These are phyloP conservation scores for Operophtera brumata DNA, from an alignment of 2,888 invertebrate species.

Conservation along the genomic window DNA sequence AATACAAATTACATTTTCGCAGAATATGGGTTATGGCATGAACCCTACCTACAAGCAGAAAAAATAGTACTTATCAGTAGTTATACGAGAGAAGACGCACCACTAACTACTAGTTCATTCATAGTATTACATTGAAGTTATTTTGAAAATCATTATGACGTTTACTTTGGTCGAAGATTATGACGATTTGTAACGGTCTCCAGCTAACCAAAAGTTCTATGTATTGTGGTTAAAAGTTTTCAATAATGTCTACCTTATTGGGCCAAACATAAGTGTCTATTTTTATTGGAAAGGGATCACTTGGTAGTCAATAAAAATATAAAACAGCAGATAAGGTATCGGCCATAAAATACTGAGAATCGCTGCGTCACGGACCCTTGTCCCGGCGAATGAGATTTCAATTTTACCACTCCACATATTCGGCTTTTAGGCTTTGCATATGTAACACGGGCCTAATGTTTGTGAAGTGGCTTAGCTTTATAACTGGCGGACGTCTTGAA, in stretches of 20 bases:
- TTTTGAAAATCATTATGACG: too few relatives aligned
- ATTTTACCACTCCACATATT: slow-evolving; percentile 58
- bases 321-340: slow-evolving; percentile 33
- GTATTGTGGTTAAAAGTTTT: background rate
- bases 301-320: slow-evolving; percentile 23
- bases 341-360: slow-evolving; percentile 35
- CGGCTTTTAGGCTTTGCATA: slow-evolving; percentile 49
- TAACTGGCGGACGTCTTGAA: slow-evolving; percentile 7
- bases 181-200: background rate
- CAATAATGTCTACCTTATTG: background rate
- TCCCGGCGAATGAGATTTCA: slow-evolving; percentile 58
- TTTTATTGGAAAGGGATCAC: slow-evolving; percentile 20
- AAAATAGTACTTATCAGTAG: too few relatives aligned
- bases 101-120: too few relatives aligned
- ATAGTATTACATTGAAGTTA: too few relatives aligned
- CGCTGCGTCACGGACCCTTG: slow-evolving; percentile 40
- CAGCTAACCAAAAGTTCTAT: too few relatives aligned
- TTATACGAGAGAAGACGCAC: too few relatives aligned
- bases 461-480: slow-evolving; percentile 11
- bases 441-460: slow-evolving; percentile 23
- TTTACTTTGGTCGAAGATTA: too few relatives aligned
- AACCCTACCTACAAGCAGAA: too few relatives aligned
- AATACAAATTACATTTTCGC: too few relatives aligned
- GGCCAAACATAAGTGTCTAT: slow-evolving; percentile 17
- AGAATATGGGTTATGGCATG: too few relatives aligned